A percentile compares a stretch with the other conserved stretches of the same genome.
Evolutionary conservation across 2,888 invertebrate species (phyloP).

Genomic region (Thereva nobilitata): DNA sequence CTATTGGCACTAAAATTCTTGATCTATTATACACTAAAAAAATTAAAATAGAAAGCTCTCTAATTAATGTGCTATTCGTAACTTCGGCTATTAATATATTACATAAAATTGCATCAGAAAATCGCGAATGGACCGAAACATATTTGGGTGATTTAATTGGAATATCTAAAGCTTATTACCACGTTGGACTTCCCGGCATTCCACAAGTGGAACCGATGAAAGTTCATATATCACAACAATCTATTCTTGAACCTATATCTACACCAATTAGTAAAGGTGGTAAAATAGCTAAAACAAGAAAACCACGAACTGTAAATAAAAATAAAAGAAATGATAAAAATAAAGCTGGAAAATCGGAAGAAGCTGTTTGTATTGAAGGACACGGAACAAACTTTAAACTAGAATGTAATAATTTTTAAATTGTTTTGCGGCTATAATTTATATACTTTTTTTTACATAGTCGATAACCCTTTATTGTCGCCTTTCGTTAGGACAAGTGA

Average conservation of each 20-base stretch:
- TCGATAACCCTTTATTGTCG: conserved; percentile 30
- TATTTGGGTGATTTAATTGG: conserved; percentile 64
- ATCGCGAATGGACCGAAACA: conserved; percentile 50
- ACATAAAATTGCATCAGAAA: conserved; percentile 49
- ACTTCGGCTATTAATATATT: conserved; percentile 46
- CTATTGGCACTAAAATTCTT: conserved; percentile 41
- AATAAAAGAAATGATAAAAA: conserved; percentile 44
- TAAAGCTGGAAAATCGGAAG: conserved; percentile 26
- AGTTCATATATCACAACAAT: conserved; percentile 66
- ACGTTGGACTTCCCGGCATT: conserved; percentile 58
- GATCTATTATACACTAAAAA: conserved; percentile 40
- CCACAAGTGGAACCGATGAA: conserved; percentile 58
- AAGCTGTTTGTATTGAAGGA: conserved; percentile 15
- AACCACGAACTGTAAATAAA: conserved; percentile 48
- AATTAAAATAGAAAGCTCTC: conserved; percentile 39
- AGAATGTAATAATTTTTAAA: conserved; percentile 39
- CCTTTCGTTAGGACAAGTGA: conserved; percentile 62
- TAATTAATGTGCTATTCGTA: conserved; percentile 40
- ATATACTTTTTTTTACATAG: conserved; percentile 14
- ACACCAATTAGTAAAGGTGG: conserved; percentile 62
- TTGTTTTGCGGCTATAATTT: neutral
- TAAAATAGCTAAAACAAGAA: conserved; percentile 60
- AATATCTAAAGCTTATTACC: conserved; percentile 62
- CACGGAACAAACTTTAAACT: conserved; percentile 41
- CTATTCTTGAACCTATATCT: conserved; percentile 60